Conservation (phyloP, 2,113 vertebrate species). For the Vulpes vulpes region DNA sequence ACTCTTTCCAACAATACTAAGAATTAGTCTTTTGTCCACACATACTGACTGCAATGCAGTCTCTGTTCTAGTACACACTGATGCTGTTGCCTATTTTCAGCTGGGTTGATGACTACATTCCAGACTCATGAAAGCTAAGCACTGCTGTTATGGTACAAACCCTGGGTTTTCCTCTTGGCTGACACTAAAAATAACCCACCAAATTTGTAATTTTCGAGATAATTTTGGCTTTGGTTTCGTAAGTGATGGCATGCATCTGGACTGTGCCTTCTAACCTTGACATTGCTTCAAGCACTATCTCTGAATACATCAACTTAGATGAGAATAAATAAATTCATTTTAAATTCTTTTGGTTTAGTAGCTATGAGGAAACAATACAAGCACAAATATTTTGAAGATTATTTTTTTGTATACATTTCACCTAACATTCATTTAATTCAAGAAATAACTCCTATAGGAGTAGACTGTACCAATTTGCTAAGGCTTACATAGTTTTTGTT, state of each 20-base stretch:
- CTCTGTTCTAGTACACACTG: conserved; percentile 61
- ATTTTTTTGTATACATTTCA: neutral
- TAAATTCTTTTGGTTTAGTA: neutral
- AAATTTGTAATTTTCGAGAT: conserved; percentile 75
- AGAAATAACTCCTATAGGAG: neutral
- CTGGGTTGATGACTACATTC: conserved; percentile 79
- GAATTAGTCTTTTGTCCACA: conserved; percentile 84
- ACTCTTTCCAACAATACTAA: conserved; percentile 78
- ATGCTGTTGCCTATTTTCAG: conserved; percentile 75
- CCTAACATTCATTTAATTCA: neutral
- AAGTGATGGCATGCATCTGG: conserved; percentile 40
- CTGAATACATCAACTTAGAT: neutral
- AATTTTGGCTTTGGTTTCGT: conserved; percentile 73
- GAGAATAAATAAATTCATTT: neutral
- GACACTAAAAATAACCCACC: conserved; percentile 72
- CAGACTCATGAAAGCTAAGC: conserved; percentile 76
- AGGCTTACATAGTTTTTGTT: neutral
- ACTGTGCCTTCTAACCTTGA: neutral
- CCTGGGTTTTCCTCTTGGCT: conserved; percentile 60
- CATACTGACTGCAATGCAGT: conserved; percentile 56
- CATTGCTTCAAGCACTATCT: neutral
- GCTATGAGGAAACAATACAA: neutral
- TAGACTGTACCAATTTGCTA: neutral
- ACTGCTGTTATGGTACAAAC: conserved; percentile 37
- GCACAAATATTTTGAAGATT: conserved; percentile 9